Conservation (phyloP, 2,888 invertebrate genomes). For the Cartodere bifasciata region DNA sequence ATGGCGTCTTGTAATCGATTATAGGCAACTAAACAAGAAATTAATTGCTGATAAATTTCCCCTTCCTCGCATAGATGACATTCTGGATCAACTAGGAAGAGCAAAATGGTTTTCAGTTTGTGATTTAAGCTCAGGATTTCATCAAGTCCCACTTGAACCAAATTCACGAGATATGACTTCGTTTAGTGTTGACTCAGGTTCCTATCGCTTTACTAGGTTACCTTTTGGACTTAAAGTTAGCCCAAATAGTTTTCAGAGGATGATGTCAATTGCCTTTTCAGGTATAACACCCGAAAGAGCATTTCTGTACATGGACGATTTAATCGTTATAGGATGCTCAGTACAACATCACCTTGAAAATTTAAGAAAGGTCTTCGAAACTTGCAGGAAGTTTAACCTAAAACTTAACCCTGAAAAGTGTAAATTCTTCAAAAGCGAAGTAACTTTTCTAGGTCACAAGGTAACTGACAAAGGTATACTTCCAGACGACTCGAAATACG, state of each 20-base stretch:
- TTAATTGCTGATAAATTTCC: not conserved
- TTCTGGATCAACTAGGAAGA: too few relatives aligned
- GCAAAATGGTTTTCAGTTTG: slow-evolving; percentile 9
- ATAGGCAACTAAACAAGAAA: slow-evolving; percentile 4
- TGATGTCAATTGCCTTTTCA: slow-evolving; percentile 20
- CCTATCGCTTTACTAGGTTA: slow-evolving; percentile 15
- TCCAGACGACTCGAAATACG: too few relatives aligned
- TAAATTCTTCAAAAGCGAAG: slow-evolving; percentile 11
- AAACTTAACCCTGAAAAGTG: slow-evolving; percentile 13
- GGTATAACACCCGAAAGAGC: slow-evolving; percentile 14
- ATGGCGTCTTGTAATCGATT: slow-evolving; percentile 15
- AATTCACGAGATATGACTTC: slow-evolving; percentile 12
- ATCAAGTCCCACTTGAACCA: slow-evolving; percentile 4
- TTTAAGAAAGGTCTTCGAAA: slow-evolving; percentile 10
- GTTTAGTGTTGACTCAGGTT: slow-evolving; percentile 14
- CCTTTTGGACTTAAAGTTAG: slow-evolving; percentile 17
- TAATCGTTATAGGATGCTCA: slow-evolving; percentile 17
- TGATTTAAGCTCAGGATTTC: slow-evolving; percentile 8
- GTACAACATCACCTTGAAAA: slow-evolving; percentile 13
- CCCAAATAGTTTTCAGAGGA: slow-evolving; percentile 17
- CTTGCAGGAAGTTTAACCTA: slow-evolving; percentile 8
- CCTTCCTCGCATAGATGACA: slow-evolving; percentile 1
- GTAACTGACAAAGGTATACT: slow-evolving; percentile 6
- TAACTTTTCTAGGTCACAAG: slow-evolving; percentile 9
- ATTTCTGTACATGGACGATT: slow-evolving; percentile 20